Base-by-base conservation (phyloP, 2,797 vertebrate species). In the Artibeus lituratus region DNA sequence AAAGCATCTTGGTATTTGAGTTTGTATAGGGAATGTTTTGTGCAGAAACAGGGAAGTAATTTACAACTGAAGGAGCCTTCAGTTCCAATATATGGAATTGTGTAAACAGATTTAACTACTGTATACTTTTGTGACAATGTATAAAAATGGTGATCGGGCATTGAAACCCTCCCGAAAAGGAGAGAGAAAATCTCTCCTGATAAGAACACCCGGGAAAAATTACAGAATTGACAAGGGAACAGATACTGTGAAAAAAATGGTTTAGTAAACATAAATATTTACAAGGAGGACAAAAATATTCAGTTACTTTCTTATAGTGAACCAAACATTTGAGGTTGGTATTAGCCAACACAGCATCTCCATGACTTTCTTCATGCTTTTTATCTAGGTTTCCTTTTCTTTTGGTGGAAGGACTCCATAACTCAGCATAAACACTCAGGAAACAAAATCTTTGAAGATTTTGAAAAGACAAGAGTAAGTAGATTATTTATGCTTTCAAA, bases 391-490 rank as follows among this genome's bases (percentile, higher is more conserved):
- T 87, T 83, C 57, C 10, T 84, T 6, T 83, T 96, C 55, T 29
- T 92, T 90, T 35, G 6, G 16, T 76, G 72, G 10, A 26, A 59
- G 70, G 86, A 91, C 62, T 90, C 5, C 22, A 15, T 59, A 76
- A 72, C 22, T 69, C 62, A 67, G 16, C 42, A 44, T 81, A 82
- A 81, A 62, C 24, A 82, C 24, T 42, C 15, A 32, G 77, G 42
- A 44, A 93, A 18, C 53, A 78, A 81, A 92, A 69, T 57, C 73
- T 89, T 78, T 59, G n/a, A 96, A 80, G 70, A 42, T 42, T 42
- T 42, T 76, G 81, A 94, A 95, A 86, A 94, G 85, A 87, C 21
- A 90, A 93, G 78, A 89, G 94, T 94, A 84, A 96, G 90, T 47
- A 80, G 42, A 90, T 84, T 80, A 37, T 96, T 95, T 70, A 77